phyloP scores from a whole-genome alignment of 2,888 invertebrate genomes.

The Sinohyriopsis cumingii region DNA sequence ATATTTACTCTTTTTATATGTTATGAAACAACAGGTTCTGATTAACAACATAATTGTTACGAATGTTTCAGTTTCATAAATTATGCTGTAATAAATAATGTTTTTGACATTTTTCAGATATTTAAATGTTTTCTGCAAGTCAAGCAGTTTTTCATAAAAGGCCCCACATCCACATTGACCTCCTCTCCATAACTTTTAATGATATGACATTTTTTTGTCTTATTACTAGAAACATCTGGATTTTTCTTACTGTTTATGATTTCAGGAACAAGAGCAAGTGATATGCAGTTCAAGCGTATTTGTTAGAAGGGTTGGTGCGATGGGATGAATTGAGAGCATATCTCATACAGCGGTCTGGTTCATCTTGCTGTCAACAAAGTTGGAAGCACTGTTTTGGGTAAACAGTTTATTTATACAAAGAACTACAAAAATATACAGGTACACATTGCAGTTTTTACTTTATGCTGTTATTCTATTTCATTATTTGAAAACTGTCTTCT shows the following conservation, averaged over 20 bases:
- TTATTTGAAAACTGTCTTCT: neutral
- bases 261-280: slow-evolving; percentile 21
- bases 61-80: too few species aligned
- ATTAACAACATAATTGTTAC: too few species aligned
- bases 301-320: slow-evolving; percentile 25
- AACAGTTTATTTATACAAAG: slow-evolving; percentile 7
- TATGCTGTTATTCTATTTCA: neutral
- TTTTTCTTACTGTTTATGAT: too few species aligned
- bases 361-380: slow-evolving; percentile 16
- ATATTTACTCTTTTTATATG: neutral
- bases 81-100: too few species aligned
- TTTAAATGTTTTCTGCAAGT: too few species aligned
- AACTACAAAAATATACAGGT: slow-evolving; percentile 29
- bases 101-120: too few species aligned
- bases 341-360: slow-evolving; percentile 15
- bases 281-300: slow-evolving; percentile 8
- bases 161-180: too few species aligned
- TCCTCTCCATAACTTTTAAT: too few species aligned
- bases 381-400: slow-evolving; percentile 10
- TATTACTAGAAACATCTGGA: too few species aligned
- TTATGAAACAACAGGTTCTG: too few species aligned
- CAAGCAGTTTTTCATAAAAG: too few species aligned
- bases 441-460: neutral
- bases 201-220: too few species aligned
- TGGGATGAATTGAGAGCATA: slow-evolving; percentile 32